A percentile compares a stretch with the other conserved stretches of the same genome.
These are phyloP conservation scores for Chlorops oryzae DNA, from an alignment of 1,140 invertebrate species.

Conservation along the genomic window DNA sequence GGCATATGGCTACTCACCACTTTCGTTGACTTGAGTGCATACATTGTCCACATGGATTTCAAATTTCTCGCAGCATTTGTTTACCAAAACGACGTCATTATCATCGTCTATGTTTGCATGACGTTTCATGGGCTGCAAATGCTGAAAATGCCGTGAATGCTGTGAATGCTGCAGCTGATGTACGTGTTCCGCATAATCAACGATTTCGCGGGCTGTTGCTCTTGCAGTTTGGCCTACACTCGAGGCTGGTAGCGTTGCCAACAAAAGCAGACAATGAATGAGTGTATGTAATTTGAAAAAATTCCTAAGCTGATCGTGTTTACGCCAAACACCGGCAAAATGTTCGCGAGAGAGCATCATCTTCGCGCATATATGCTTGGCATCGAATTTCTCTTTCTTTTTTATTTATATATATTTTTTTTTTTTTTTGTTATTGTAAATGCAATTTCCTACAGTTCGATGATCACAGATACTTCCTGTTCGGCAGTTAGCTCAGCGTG, in stretches of 20 bases:
- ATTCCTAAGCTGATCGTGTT: too few relatives aligned
- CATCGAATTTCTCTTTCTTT: too few relatives aligned
- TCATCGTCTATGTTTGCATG: constrained; percentile 3
- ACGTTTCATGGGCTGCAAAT: neutral
- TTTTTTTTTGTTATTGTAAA: too few relatives aligned
- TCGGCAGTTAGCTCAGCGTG: too few relatives aligned
- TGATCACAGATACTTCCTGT: too few relatives aligned
- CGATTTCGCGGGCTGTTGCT: neutral
- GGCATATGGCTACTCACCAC: constrained; percentile 39
- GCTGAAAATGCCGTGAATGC: too few relatives aligned
- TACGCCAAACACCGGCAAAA: neutral
- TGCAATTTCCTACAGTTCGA: too few relatives aligned
- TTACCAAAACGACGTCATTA: constrained; percentile 49
- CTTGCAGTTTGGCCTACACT: neutral
- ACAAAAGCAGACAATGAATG: too few relatives aligned
- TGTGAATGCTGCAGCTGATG: neutral
- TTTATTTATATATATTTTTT: too few relatives aligned
- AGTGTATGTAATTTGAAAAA: too few relatives aligned
- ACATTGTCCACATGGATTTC: constrained; percentile 63
- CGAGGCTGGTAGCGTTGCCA: neutral
- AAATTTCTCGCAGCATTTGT: constrained; percentile 70
- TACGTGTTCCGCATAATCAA: neutral
- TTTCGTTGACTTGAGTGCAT: constrained; percentile 57
- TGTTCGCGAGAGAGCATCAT: too few relatives aligned
- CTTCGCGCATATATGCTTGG: too few relatives aligned